A percentile compares a stretch with the other conserved stretches of the same genome.
These are phyloP conservation scores for Gallinago nigripennis DNA, from an alignment of 2,797 vertebrate genomes.

Conservation along the genomic window DNA sequence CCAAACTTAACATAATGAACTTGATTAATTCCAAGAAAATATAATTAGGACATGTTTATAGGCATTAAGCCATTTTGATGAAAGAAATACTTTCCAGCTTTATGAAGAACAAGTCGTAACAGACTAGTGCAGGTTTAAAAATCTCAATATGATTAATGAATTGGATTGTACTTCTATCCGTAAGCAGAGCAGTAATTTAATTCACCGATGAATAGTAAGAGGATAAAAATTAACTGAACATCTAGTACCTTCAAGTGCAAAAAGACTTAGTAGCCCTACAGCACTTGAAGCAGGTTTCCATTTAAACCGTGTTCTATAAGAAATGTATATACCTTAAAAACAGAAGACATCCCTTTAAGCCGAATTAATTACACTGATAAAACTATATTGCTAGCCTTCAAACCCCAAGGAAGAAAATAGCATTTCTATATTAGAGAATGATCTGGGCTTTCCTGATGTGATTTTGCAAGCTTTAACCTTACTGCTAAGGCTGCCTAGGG, in stretches of 20 bases:
- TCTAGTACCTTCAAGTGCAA: constrained; percentile 1
- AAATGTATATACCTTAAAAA: background rate
- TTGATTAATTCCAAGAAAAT: constrained; percentile 61
- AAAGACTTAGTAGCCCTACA: background rate
- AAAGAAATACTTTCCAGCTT: constrained; percentile 66
- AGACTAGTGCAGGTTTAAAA: constrained; percentile 49
- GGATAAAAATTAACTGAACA: constrained; percentile 46
- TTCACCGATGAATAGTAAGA: constrained; percentile 36
- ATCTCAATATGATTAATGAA: constrained; percentile 63
- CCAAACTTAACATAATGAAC: constrained; percentile 49
- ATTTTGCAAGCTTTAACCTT: constrained; percentile 41
- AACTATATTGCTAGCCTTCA: background rate
- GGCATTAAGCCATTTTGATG: constrained; percentile 62
- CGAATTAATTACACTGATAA: constrained; percentile 12
- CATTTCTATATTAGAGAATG: background rate
- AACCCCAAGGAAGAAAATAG: background rate
- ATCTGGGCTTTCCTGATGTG: background rate
- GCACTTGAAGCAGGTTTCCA: background rate
- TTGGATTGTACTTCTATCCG: constrained; percentile 1
- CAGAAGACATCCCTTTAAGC: background rate
- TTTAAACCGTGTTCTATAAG: background rate
- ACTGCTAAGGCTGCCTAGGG: constrained; percentile 23
- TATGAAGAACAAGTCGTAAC: constrained; percentile 60
- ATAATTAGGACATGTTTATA: constrained; percentile 65
- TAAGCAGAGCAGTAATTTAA: constrained; percentile 57